phyloP scores from a whole-genome alignment of 2,797 vertebrate genomes.

The Galago senegalensis region DNA sequence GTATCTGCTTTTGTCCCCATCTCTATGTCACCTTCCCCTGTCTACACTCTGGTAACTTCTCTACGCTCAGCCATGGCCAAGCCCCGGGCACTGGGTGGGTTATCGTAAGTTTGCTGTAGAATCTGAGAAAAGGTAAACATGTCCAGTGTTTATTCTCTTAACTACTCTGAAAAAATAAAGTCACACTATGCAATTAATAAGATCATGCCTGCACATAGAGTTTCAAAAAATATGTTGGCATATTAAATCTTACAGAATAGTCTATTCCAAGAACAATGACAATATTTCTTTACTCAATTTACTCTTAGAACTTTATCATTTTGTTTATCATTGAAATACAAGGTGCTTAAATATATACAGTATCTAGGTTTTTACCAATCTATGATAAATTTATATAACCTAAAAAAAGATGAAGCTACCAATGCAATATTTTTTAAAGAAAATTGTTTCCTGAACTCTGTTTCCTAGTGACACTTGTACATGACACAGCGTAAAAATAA shows the following conservation, averaged over 20 bases:
- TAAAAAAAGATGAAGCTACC: neutral
- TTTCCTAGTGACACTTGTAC: neutral
- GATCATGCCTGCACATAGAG: neutral
- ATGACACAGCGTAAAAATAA: neutral
- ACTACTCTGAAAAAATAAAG: constrained; percentile 23
- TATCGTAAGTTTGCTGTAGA: neutral
- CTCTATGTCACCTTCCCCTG: neutral
- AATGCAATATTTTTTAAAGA: neutral
- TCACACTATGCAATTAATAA: neutral
- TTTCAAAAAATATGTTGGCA: neutral
- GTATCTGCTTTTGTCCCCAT: neutral
- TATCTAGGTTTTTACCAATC: neutral
- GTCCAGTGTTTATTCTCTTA: constrained; percentile 8
- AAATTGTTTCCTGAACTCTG: constrained; percentile 41
- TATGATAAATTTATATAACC: neutral
- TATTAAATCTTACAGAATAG: neutral
- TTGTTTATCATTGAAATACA: neutral
- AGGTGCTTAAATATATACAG: neutral
- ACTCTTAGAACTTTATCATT: neutral
- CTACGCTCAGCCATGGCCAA: neutral
- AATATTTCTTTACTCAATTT: constrained; percentile 37
- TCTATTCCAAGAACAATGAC: constrained; percentile 1
- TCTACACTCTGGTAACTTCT: neutral
- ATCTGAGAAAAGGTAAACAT: constrained; percentile 17
- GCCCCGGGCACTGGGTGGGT: neutral